Percentiles rank a stretch among this genome's conserved stretches.
Evolutionary conservation across 1,140 invertebrate genomes (phyloP).

Genomic region (Brachystomella parvula): DNA sequence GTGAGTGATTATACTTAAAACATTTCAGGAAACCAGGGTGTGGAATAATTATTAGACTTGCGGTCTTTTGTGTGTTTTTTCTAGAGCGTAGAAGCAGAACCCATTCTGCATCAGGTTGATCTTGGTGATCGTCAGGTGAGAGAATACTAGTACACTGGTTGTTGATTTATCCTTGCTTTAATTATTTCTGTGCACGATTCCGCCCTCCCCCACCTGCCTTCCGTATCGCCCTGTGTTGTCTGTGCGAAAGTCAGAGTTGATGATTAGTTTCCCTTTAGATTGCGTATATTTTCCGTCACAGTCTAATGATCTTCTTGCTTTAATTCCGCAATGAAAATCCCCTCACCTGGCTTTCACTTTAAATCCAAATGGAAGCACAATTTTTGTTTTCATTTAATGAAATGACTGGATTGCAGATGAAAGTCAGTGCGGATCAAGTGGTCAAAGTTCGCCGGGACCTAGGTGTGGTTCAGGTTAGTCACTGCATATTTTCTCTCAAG

Average conservation of each 20-base stretch:
- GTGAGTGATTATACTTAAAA: constrained; percentile 54
- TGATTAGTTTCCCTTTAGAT: no score
- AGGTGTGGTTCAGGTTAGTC: constrained; percentile 84
- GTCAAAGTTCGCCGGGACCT: constrained; percentile 83
- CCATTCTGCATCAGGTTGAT: constrained; percentile 33
- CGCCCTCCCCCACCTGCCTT: no score
- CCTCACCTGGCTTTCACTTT: not conserved
- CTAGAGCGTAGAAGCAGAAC: constrained; percentile 36
- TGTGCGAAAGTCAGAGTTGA: no score
- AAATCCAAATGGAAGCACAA: not conserved
- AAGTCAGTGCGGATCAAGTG: constrained; percentile 68
- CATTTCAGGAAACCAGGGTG: no score
- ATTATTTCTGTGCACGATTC: no score
- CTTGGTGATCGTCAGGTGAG: constrained; percentile 33
- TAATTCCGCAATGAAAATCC: not conserved
- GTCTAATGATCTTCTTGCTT: no score
- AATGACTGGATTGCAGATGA: constrained; percentile 35
- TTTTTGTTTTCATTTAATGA: not conserved
- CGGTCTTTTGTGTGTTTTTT: constrained; percentile 15
- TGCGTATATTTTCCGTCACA: no score
- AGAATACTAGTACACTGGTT: no score
- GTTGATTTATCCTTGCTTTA: no score
- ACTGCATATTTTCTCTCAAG: no score
- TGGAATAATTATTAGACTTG: constrained; percentile 7
- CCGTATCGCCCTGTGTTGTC: no score